Percentiles rank a stretch among this genome's conserved stretches.
Conservation (phyloP, 2,113 vertebrate genomes). For the Sceloporus undulatus region DNA sequence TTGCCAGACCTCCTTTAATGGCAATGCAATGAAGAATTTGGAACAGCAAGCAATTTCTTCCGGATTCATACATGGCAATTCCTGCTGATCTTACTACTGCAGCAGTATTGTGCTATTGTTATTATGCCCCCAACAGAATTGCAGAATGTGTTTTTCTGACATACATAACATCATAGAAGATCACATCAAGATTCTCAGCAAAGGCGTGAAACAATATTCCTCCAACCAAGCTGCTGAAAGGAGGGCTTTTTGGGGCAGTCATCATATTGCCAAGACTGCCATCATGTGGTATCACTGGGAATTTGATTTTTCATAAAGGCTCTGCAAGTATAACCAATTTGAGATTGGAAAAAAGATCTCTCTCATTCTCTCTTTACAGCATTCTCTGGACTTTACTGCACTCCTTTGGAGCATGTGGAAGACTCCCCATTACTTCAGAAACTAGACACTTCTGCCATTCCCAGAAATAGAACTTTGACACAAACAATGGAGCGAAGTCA, state of each 20-base stretch:
- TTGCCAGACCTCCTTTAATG: background rate
- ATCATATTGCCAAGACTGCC: slow-evolving; percentile 9
- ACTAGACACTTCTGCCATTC: background rate
- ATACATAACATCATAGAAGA: background rate
- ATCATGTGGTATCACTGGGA: slow-evolving; percentile 1
- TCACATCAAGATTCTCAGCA: background rate
- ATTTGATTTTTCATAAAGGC: background rate
- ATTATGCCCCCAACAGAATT: background rate
- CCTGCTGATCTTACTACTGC: background rate
- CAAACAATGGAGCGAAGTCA: background rate
- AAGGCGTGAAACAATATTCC: background rate
- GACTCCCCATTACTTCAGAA: background rate
- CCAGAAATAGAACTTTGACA: background rate
- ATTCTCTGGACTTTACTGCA: too few relatives aligned
- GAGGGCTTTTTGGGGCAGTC: background rate
- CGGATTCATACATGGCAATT: background rate
- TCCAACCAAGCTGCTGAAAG: background rate
- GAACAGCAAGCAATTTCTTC: background rate
- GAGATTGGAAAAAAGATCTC: background rate
- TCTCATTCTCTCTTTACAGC: too few relatives aligned
- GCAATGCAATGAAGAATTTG: background rate
- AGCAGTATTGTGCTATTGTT: background rate
- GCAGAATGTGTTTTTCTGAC: background rate
- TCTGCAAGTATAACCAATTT: background rate
- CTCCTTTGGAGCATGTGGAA: too few relatives aligned